A percentile compares a stretch with the other conserved stretches of the same genome.
Evolutionary conservation across 2,797 vertebrate species (phyloP).

Genomic region (Pipistrellus pygmaeus): DNA sequence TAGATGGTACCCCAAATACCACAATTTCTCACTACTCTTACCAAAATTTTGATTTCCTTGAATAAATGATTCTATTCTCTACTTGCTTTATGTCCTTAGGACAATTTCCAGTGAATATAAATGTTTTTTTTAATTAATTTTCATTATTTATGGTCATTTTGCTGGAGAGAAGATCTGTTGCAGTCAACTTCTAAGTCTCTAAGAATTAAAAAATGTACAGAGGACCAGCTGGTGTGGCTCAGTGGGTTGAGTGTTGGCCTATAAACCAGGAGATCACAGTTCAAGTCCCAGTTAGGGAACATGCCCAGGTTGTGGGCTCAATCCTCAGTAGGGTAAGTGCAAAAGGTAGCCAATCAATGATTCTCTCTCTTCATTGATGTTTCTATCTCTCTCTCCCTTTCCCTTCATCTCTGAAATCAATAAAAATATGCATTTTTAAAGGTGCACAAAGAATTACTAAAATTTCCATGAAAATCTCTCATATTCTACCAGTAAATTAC

Average conservation of each 20-base stretch:
- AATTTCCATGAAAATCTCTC: constrained; percentile 46
- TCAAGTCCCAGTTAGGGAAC: too few relatives aligned
- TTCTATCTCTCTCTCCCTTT: too few relatives aligned
- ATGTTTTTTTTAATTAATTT: constrained; percentile 10
- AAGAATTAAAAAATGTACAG: constrained; percentile 39
- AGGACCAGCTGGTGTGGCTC: not conserved
- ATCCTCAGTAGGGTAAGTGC: too few relatives aligned
- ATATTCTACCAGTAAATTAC: not conserved
- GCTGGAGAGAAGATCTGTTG: not conserved
- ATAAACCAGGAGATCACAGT: too few relatives aligned
- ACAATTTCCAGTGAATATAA: constrained; percentile 38
- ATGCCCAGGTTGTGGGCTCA: too few relatives aligned
- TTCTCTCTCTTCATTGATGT: too few relatives aligned
- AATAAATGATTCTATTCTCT: constrained; percentile 49
- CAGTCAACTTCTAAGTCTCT: constrained; percentile 44
- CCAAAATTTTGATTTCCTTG: constrained; percentile 51
- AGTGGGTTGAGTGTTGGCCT: too few relatives aligned
- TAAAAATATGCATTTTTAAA: too few relatives aligned
- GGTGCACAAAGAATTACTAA: not conserved
- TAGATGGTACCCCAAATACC: not conserved
- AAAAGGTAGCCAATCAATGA: too few relatives aligned
- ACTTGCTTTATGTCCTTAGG: not conserved
- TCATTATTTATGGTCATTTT: constrained; percentile 57
- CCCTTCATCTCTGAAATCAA: too few relatives aligned
- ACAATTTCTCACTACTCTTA: constrained; percentile 3